Percentiles rank a stretch among this genome's conserved stretches.
These are phyloP conservation scores for Neodiprion fabricii DNA, from an alignment of 1,140 invertebrate species.

Conservation along the genomic window DNA sequence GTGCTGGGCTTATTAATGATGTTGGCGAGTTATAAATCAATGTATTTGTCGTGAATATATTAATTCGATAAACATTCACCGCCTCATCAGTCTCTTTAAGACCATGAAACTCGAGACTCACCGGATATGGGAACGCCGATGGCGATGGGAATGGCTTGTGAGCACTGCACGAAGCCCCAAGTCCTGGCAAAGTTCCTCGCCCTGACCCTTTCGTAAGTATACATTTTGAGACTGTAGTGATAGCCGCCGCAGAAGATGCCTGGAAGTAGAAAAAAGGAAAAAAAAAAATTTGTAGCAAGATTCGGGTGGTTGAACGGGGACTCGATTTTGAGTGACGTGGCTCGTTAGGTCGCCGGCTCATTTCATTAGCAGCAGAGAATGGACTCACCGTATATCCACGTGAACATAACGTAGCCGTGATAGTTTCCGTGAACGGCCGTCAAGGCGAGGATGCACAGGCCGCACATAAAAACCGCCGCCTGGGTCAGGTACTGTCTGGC, in stretches of 20 bases:
- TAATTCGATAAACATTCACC: too few species aligned
- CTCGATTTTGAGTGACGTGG: too few species aligned
- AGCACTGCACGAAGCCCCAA: constrained; percentile 90
- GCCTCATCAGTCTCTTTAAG: too few species aligned
- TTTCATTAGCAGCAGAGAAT: constrained; percentile 26
- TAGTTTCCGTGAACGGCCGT: constrained; percentile 81
- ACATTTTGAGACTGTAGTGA: constrained; percentile 88
- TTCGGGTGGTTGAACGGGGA: constrained; percentile 2
- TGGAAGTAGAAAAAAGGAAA: constrained; percentile 43
- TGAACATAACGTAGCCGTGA: constrained; percentile 81
- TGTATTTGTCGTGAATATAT: too few species aligned
- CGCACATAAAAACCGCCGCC: constrained; percentile 79
- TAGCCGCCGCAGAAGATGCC: constrained; percentile 83
- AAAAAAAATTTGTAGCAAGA: neutral
- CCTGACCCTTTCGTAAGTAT: constrained; percentile 84
- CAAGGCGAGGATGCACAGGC: constrained; percentile 80
- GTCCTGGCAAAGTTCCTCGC: constrained; percentile 86
- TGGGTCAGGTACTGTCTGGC: constrained; percentile 85
- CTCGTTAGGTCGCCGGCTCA: too few species aligned
- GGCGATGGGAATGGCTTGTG: constrained; percentile 84
- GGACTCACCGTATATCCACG: constrained; percentile 78
- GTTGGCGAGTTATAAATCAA: too few species aligned
- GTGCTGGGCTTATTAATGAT: too few species aligned
- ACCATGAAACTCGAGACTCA: constrained; percentile 45
- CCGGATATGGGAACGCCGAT: constrained; percentile 87